phyloP scores from a whole-genome alignment of 2,113 vertebrate species.

The Leptocoma aspasia region DNA sequence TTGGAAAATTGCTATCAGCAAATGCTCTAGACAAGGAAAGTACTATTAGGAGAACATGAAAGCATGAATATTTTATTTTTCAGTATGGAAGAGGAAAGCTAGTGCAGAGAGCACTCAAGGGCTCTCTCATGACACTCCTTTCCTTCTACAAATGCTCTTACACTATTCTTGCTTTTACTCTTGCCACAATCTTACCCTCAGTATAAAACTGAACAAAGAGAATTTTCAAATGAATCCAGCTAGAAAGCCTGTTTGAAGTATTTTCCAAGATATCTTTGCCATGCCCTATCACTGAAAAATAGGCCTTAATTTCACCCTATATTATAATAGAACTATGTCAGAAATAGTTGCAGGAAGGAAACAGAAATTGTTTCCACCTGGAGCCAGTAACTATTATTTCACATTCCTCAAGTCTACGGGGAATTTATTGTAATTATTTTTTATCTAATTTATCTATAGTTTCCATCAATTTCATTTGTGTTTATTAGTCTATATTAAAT shows the following conservation, averaged over 20 bases:
- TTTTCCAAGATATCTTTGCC: background rate
- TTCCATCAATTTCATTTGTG: background rate
- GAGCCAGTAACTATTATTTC: background rate
- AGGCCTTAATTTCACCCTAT: background rate
- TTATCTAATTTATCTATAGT: background rate
- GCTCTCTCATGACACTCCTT: background rate
- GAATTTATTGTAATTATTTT: background rate
- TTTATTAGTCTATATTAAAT: background rate
- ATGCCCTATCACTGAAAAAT: background rate
- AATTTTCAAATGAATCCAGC: background rate
- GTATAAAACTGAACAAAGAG: background rate
- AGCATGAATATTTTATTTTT: background rate
- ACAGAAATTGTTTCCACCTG: background rate
- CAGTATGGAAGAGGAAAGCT: background rate
- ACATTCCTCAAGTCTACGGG: background rate
- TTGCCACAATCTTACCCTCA: background rate
- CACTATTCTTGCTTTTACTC: background rate
- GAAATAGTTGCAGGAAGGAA: background rate
- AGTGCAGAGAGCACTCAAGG: background rate
- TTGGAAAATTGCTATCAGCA: background rate
- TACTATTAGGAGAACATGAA: background rate
- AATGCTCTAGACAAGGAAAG: background rate
- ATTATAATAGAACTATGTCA: background rate
- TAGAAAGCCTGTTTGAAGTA: background rate
- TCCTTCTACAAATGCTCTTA: background rate